Evolutionary conservation across 2,113 vertebrate species (phyloP).

Genomic region (Xiphorhynchus elegans): DNA sequence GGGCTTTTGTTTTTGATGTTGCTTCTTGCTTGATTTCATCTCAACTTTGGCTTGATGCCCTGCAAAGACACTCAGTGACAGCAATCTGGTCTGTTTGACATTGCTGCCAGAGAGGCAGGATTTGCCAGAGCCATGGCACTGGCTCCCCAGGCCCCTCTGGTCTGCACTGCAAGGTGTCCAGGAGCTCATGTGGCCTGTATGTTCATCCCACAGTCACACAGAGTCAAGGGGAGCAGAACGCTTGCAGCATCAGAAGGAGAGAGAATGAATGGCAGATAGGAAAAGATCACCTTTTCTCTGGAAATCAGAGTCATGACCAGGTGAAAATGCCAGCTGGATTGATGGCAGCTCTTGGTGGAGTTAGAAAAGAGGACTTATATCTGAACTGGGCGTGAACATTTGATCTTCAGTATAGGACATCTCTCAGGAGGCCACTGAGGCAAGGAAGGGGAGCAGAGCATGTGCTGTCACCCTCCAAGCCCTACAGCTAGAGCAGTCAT

Average conservation of each 20-base stretch:
- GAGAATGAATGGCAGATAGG: neutral
- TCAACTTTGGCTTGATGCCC: slow-evolving; percentile 24
- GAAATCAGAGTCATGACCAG: neutral
- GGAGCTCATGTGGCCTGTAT: neutral
- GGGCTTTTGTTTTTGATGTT: neutral
- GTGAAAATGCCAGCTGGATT: neutral
- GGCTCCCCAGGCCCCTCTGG: neutral
- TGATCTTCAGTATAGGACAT: neutral
- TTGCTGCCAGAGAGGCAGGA: neutral
- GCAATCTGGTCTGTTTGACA: slow-evolving; percentile 30
- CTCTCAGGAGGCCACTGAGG: neutral
- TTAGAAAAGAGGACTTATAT: neutral
- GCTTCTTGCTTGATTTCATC: neutral
- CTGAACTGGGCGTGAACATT: neutral
- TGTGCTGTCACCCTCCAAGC: neutral
- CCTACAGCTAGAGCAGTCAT: neutral
- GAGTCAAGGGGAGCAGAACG: neutral
- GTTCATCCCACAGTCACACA: neutral
- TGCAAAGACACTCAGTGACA: neutral
- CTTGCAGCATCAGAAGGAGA: neutral
- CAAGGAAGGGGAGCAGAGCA: neutral
- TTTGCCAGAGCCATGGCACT: neutral
- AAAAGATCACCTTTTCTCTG: neutral
- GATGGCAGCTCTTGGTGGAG: neutral
- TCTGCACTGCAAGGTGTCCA: neutral